Evolutionary conservation across 2,113 vertebrate species (phyloP), one percentile per base, ranked within the genome.

Genomic region (Syrmaticus mikado): DNA sequence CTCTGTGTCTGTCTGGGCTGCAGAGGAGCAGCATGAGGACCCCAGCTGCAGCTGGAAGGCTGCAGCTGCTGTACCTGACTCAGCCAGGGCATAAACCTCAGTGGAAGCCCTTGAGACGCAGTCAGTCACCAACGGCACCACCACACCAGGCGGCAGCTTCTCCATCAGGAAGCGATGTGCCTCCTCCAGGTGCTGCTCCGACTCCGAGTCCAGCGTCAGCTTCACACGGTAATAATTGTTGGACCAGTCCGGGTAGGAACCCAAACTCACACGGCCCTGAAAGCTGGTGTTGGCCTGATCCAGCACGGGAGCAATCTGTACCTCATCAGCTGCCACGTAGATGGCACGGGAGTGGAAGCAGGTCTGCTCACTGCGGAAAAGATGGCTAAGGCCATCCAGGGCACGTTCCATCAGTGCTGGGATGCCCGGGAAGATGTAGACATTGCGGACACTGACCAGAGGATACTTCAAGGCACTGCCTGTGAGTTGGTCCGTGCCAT

Each of bases 221-320:
- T 98, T 98, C 81, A 99, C 99, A 2, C 98, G 97, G 87, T 99
- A 98, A 85, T 99, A 99, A 95, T 99, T 99, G 85, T 97, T 99
- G 75, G 97, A 82, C 99, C 99, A 99, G 95, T 99, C 98, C 0
- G 99, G 99, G 94, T 99, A 99, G 32, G 99, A 99, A 6, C 99
- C 99, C 11, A 99, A 80, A 53, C 97, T 95, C 36, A 99, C 98
- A 0, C 81, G 96, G 9, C 75, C 96, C 5, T 97, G 97, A 97
- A 99, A 99, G 32, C 66, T 8, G 3, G 96, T 85, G 41, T 98
- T 93, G 34, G 98, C 97, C 72, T 94, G 73, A 2, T 98, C 97
- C 65, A 99, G 97, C 67, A 96, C 79, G 0, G 98, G 98, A 0
- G 99, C 95, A 0, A 99, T 98, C 2, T 90, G 97, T 3, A 98